Base-by-base conservation (phyloP, 2,113 vertebrate genomes). In the Dasyprocta punctata region DNA sequence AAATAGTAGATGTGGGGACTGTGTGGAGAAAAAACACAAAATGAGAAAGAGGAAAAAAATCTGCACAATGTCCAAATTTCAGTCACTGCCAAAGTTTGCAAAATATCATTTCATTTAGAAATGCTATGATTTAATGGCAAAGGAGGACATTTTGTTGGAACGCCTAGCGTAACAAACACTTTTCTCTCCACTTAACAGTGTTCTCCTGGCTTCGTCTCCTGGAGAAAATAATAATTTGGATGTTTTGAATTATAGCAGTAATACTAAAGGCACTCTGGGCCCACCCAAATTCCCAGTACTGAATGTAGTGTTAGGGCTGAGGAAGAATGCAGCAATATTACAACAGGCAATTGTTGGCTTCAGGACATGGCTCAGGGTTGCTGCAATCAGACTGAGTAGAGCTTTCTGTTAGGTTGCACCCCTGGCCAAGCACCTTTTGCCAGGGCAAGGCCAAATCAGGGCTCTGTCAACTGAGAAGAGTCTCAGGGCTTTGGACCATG, bases 171-270 rank as follows among this genome's bases (percentile, higher is more conserved):
- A 97, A 97, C 98, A 97, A 98, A 98, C 96, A 98, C 98, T 98
- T 96, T 97, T 97, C 95, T 97, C 90, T 92, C 95, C 97, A 96
- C 93, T 98, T 98, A 97, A 98, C 94, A 97, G 96, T 77, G 52
- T 92, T 97, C 97, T 93, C 94, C 97, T 98, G 98, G 97, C 97
- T 97, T 94, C 80, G n/a, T 97, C 92, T 96, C 81, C 56, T 87
- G 94, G 95, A 97, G 97, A 97, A 98, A 98, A 96, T 97, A 97
- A 97, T 98, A 97, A 98, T 98, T 97, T 98, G 97, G 97, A 98
- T 98, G 97, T 98, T 97, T 97, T 98, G 98, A 98, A 98, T 98
- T 98, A 98, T 91, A 97, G 94, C 91, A 90, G 97, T 97, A 97
- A 98, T 98, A 96, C 94, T 95, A 92, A 97, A 98, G 96, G 96